A percentile compares a stretch with the other conserved stretches of the same genome.
Conservation (phyloP, 2,888 invertebrate species). For the Trichopria drosophilae region DNA sequence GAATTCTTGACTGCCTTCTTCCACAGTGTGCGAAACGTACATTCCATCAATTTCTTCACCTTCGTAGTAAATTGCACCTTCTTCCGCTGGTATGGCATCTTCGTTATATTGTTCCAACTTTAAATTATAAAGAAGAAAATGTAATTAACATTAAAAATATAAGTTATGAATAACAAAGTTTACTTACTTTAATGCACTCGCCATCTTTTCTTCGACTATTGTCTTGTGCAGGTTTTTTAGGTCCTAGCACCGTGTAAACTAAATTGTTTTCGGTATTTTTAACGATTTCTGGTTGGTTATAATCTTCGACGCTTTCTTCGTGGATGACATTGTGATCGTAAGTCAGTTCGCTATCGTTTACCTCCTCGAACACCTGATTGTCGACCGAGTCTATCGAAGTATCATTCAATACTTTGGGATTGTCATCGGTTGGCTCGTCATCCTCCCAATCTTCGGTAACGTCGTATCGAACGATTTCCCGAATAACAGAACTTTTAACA, state of each 20-base stretch:
- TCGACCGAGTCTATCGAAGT: conserved; percentile 13
- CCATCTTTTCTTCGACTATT: conserved; percentile 34
- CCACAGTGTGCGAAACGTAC: too few relatives aligned
- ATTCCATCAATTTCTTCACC: too few relatives aligned
- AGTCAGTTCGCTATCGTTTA: conserved; percentile 22
- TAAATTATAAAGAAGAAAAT: neutral
- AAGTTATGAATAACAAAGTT: neutral
- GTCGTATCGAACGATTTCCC: conserved; percentile 46
- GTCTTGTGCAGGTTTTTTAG: conserved; percentile 49
- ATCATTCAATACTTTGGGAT: conserved; percentile 6
- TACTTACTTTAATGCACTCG: conserved; percentile 45
- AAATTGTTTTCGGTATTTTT: conserved; percentile 54
- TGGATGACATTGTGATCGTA: conserved; percentile 35
- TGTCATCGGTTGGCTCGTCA: conserved; percentile 41
- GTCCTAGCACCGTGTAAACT: conserved; percentile 53
- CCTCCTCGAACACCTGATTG: conserved; percentile 33
- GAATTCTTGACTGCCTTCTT: too few relatives aligned
- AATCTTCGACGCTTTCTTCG: conserved; percentile 32
- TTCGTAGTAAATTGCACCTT: conserved; percentile 23
- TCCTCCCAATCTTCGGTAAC: conserved; percentile 55
- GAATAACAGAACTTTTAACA: neutral
- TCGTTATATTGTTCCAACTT: conserved; percentile 45
- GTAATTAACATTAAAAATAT: conserved; percentile 1
- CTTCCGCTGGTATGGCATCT: conserved; percentile 31
- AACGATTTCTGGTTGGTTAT: conserved; percentile 48